These are phyloP conservation scores for Drosophila nigrodunni DNA, from an alignment of 1,140 invertebrate genomes.

Conservation along the genomic window DNA sequence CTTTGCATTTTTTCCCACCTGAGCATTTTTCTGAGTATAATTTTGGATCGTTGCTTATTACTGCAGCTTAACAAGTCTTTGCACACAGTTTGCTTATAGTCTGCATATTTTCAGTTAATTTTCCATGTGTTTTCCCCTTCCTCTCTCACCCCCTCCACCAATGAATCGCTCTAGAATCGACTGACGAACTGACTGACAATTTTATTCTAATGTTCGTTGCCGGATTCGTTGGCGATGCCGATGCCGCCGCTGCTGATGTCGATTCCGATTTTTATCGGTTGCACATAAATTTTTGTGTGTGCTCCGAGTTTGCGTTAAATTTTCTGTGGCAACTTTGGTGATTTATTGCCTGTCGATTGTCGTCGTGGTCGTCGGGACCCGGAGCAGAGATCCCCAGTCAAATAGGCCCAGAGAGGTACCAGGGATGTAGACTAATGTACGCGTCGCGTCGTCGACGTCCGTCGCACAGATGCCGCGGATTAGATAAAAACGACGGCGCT, in stretches of 20 bases:
- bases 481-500: slow-evolving; percentile 74
- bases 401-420: slow-evolving; percentile 14
- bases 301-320: slow-evolving; percentile 39
- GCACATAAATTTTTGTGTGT: slow-evolving; percentile 72
- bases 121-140: background rate
- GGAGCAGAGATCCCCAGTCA: slow-evolving; percentile 41
- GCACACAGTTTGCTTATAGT: slow-evolving; percentile 17
- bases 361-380: slow-evolving; percentile 60
- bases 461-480: slow-evolving; percentile 78
- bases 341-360: slow-evolving; percentile 83
- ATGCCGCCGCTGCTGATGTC: slow-evolving; percentile 22
- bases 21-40: background rate
- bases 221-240: slow-evolving; percentile 5
- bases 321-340: slow-evolving; percentile 80
- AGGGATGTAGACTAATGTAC: slow-evolving; percentile 63
- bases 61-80: slow-evolving; percentile 8
- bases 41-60: slow-evolving; percentile 13
- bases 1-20: background rate
- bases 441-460: slow-evolving; percentile 65
- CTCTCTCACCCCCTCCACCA: background rate
- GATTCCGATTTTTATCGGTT: slow-evolving; percentile 77
- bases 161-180: background rate
- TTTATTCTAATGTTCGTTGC: slow-evolving; percentile 74
- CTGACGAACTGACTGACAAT: slow-evolving; percentile 54
- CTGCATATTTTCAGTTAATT: slow-evolving; percentile 25